Conservation (phyloP, 1,140 invertebrate species). For the Chironomus striatipennis region DNA sequence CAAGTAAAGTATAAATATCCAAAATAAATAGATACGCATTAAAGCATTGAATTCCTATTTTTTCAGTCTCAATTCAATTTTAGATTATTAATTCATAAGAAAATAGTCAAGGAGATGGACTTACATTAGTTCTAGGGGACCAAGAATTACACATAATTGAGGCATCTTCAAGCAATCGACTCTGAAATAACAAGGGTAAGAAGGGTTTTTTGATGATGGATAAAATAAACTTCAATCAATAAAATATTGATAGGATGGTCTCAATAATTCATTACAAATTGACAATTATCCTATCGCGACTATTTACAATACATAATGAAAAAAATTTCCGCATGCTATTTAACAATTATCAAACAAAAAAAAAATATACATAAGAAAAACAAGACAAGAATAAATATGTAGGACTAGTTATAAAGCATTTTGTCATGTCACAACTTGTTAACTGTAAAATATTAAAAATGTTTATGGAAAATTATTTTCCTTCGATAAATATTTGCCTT, state of each 20-base stretch:
- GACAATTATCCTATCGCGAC: conserved; percentile 10
- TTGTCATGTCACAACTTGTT: conserved; percentile 6
- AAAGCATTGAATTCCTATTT: too few species aligned
- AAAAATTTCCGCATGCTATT: conserved; percentile 20
- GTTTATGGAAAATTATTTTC: neutral
- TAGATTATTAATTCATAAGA: too few species aligned
- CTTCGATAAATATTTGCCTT: conserved; percentile 8
- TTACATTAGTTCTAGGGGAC: conserved; percentile 79
- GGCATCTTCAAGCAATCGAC: conserved; percentile 77
- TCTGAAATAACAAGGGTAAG: conserved; percentile 51
- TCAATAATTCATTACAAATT: neutral
- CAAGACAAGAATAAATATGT: conserved; percentile 11
- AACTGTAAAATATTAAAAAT: conserved; percentile 18
- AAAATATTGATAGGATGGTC: neutral
- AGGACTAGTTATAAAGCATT: neutral
- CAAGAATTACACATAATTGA: conserved; percentile 82
- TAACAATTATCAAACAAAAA: neutral
- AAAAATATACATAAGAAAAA: neutral
- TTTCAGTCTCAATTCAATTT: too few species aligned
- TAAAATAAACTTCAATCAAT: conserved; percentile 22
- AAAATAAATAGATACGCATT: too few species aligned
- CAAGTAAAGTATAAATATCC: too few species aligned
- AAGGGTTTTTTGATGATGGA: neutral
- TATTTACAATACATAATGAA: neutral
- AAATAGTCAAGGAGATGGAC: conserved; percentile 37